Evolutionary conservation across 1,140 invertebrate species (phyloP).

Genomic region (Dendrolimus punctatus): DNA sequence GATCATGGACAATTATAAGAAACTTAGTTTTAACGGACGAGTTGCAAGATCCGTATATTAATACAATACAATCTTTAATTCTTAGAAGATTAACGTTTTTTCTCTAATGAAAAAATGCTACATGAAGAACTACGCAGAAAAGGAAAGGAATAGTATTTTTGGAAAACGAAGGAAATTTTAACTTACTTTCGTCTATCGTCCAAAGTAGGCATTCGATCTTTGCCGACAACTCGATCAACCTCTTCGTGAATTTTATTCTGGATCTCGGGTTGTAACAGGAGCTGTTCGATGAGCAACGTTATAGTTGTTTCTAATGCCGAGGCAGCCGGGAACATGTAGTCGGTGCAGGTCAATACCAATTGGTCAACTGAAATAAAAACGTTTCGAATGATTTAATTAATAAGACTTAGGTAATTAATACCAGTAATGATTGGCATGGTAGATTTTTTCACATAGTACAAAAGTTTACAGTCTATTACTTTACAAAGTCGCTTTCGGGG

Average conservation of each 20-base stretch:
- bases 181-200: constrained; percentile 74
- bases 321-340: constrained; percentile 74
- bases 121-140: too few relatives aligned
- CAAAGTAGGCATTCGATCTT: constrained; percentile 72
- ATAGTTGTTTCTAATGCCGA: constrained; percentile 59
- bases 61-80: too few relatives aligned
- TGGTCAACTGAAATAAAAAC: constrained; percentile 71
- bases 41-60: too few relatives aligned
- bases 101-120: too few relatives aligned
- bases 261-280: constrained; percentile 77
- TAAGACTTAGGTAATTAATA: neutral
- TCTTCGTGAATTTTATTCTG: constrained; percentile 78
- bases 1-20: too few relatives aligned
- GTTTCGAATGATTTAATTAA: neutral
- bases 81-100: too few relatives aligned
- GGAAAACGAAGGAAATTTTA: neutral
- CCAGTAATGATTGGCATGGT: too few relatives aligned
- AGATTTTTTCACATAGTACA: too few relatives aligned
- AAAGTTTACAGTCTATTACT: too few relatives aligned
- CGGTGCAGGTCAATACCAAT: constrained; percentile 68
- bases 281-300: constrained; percentile 74
- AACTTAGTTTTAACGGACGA: too few relatives aligned
- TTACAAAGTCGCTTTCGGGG: too few relatives aligned
- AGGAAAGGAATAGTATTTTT: too few relatives aligned
- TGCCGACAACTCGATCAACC: constrained; percentile 80